phyloP scores from a whole-genome alignment of 2,113 vertebrate genomes.

The Lophotis ruficrista region DNA sequence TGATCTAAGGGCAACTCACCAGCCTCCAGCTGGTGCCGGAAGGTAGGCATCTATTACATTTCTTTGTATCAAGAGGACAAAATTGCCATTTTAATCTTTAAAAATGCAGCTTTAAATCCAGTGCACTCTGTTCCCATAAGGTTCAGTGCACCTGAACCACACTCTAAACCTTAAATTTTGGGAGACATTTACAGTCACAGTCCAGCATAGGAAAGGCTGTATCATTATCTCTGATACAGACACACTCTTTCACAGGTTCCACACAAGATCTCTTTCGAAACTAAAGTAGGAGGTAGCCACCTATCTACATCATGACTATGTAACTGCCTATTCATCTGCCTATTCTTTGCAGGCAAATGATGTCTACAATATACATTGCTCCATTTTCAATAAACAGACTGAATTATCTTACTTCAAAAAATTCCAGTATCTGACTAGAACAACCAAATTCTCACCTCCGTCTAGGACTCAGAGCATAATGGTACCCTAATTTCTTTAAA shows the following conservation, averaged over 20 bases:
- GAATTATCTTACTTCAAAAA: neutral
- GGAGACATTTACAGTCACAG: neutral
- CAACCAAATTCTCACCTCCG: neutral
- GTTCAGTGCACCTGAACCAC: neutral
- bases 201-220: neutral
- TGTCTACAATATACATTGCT: neutral
- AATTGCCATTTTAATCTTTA: neutral
- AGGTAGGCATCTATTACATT: neutral
- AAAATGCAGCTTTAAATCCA: neutral
- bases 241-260: neutral
- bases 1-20: neutral
- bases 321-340: neutral
- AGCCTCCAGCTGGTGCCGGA: neutral
- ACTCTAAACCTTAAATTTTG: neutral
- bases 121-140: neutral
- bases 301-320: neutral
- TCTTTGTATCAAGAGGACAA: neutral
- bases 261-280: neutral
- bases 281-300: neutral
- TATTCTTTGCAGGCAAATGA: neutral
- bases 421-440: neutral
- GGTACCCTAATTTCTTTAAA: neutral
- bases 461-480: neutral
- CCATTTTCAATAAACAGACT: neutral
- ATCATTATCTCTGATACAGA: neutral